Conservation (phyloP, 2,888 invertebrate genomes). For the Sarcophaga subvicina region DNA sequence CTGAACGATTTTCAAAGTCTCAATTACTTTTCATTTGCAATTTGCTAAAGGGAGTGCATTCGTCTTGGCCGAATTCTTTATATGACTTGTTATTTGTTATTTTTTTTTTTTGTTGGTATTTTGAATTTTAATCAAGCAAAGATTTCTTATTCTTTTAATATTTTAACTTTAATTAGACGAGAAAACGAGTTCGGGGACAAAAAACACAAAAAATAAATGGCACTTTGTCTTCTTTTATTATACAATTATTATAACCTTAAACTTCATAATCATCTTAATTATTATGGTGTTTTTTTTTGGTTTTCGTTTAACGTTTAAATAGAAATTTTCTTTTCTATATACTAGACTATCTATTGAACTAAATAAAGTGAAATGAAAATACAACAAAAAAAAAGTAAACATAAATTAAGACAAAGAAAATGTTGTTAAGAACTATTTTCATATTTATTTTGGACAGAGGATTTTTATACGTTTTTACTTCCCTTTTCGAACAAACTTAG, state of each 20-base stretch:
- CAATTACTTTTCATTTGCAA: neutral
- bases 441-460: too few species aligned
- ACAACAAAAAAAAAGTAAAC: too few species aligned
- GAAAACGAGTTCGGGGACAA: neutral
- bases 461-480: neutral
- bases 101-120: neutral
- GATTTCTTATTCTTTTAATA: neutral
- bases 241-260: slow-evolving; percentile 17
- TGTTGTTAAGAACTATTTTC: too few species aligned
- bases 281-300: too few species aligned
- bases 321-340: too few species aligned
- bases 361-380: too few species aligned
- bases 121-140: neutral
- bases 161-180: neutral
- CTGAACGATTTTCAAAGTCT: too few species aligned
- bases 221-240: slow-evolving; percentile 10
- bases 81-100: neutral
- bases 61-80: neutral
- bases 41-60: slow-evolving; percentile 31
- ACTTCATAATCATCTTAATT: too few species aligned
- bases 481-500: neutral
- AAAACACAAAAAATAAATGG: slow-evolving; percentile 21
- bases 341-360: too few species aligned
- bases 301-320: too few species aligned
- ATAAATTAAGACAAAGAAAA: too few species aligned